Evolutionary conservation across 2,113 vertebrate species (phyloP).

Genomic region (Prietella phreatophila): DNA sequence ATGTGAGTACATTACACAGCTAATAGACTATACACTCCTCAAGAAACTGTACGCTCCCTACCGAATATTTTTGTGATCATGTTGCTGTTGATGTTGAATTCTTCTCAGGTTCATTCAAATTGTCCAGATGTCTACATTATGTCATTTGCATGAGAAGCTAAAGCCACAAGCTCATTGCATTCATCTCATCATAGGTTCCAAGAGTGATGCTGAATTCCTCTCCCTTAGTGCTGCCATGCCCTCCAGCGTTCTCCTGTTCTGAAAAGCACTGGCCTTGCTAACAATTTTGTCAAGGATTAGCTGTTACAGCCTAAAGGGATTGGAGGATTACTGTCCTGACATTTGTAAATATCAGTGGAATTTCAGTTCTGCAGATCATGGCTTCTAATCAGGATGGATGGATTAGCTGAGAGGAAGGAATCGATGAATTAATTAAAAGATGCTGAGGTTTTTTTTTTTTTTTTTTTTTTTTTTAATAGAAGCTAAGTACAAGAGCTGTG

Average conservation of each 20-base stretch:
- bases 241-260: conserved; percentile 11
- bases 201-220: conserved; percentile 1
- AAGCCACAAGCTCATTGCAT: not conserved
- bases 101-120: not conserved
- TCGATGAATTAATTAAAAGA: conserved; percentile 55
- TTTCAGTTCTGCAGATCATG: conserved; percentile 67
- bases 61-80: not conserved
- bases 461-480: conserved; percentile 5
- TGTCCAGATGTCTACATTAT: conserved; percentile 6
- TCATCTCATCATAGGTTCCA: conserved; percentile 26
- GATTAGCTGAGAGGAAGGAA: conserved; percentile 59
- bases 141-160: conserved; percentile 4
- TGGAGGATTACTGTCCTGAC: conserved; percentile 67
- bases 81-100: not conserved
- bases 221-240: conserved; percentile 11
- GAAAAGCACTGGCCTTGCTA: conserved; percentile 34
- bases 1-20: not conserved
- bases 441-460: conserved; percentile 36
- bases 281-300: conserved; percentile 67
- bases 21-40: not conserved
- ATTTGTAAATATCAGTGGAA: conserved; percentile 72
- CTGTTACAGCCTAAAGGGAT: conserved; percentile 71
- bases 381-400: conserved; percentile 58
- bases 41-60: not conserved
- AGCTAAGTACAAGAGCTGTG: conserved; percentile 5